Evolutionary conservation across 92 coral and sea anemone species (phyloP), one percentile per base, ranked within the genome.

Genomic region (Pocillopora grandis): DNA sequence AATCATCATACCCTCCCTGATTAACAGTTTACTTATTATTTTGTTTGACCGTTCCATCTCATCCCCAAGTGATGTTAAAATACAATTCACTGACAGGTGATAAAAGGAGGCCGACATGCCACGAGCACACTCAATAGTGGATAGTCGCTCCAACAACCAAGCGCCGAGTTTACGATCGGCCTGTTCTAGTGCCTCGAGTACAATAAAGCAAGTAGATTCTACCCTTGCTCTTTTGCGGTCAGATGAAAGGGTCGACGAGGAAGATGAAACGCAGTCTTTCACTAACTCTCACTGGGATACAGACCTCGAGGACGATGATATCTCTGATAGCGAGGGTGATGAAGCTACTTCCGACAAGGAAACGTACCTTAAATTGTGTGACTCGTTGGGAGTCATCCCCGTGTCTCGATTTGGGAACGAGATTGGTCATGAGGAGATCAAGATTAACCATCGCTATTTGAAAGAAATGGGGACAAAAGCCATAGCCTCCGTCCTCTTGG

Each of bases 241-340:
- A 23, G 76, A 60, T 18, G 17, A 7, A 1, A 77, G 62, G 71
- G 58, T 87, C 35, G 89, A 76, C 5, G 95, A 92, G 68, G 76
- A 85, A 61, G 95, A 92, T 19, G 98, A 92, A 68, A 92, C 93
- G 19, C 79, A 79, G 66, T 94, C 98, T 10, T 70, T 92, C 15
- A 81, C 95, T 2, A 92, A 93, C 37, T 94, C 98, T 16, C 88
- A 94, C 70, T 92, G 98, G 98, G 98, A 92, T 60, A 94, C 98
- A 9, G 98, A 94, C 85, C 84, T 92, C 14, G 95, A 94, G 57
- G 90, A 86, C 12, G 88, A 87, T 57, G 85, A 77, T 66, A 76
- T 69, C 13, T 76, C 84, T 0, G 77, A 58, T 57, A 42, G 52
- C 52, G 52, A 42, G 8, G 88, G 82, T 1, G 66, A 66, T 11